Evolutionary conservation across 1,140 invertebrate species (phyloP), one percentile per base, ranked within the genome.

Genomic region (Hycleus phaleratus): DNA sequence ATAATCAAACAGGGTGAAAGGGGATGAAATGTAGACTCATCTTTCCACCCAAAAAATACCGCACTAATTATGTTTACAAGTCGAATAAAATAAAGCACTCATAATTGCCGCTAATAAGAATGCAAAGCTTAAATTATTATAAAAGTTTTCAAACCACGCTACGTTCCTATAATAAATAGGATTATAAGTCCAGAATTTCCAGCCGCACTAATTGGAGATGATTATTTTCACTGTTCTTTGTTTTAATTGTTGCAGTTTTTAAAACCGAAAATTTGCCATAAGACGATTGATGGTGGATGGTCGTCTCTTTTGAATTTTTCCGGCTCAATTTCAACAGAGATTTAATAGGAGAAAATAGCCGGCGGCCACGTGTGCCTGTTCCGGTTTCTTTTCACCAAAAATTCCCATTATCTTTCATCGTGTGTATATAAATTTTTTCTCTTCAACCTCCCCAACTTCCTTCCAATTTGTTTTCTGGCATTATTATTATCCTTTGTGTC

Each of bases 121-220:
- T 66, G 61, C 62, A 66, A 66, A 66, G 59, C 64, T 63, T 42
- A 63, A 66, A 63, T 63, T 66, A 66, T 66, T 63, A 66, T 66
- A 63, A 66, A 66, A 66, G 59, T 63, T 32, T 66, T 58, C 2
- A 18, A 47, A 59, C 61, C 59, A 61, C 57, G 64, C 61, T 66
- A 63, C 63, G 59, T 66, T 66, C 63, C 63, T 63, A 18, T 18
- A 18, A 18, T 18, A 60, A 66, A 66, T 66, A 66, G 64, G 61
- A 63, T 66, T 66, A 18, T 18, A 66, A 24, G 59, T 51, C 26
- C 64, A 49, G 64, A 63, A 66, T 62, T 66, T 66, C 55, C 58
- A 48, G 58, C 56, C 52, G 52, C 56, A 59, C 64, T 66, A 66
- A 66, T 66, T 66, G 64, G 64, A 61, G 64, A 59, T 66, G 63